A percentile compares a stretch with the other conserved stretches of the same genome.
Evolutionary conservation across 1,140 invertebrate genomes (phyloP).

Genomic region (Drosophila arawakana): DNA sequence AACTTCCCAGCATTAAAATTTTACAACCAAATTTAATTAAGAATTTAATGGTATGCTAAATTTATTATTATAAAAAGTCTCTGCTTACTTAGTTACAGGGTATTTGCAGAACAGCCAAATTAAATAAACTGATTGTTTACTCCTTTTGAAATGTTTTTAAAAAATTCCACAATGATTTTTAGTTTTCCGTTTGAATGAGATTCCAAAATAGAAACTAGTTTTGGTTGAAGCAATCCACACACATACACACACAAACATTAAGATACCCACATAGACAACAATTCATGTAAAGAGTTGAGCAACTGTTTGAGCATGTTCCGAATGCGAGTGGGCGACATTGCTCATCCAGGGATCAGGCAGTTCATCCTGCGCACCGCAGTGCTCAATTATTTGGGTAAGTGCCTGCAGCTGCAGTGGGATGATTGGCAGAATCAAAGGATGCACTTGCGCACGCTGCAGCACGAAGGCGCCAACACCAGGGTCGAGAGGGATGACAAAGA

Average conservation of each 20-base stretch:
- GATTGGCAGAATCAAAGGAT: conserved; percentile 50
- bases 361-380: conserved; percentile 63
- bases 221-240: conserved; percentile 10
- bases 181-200: background rate
- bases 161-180: background rate
- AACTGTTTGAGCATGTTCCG: conserved; percentile 50
- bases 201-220: background rate
- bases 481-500: background rate
- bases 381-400: conserved; percentile 60
- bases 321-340: conserved; percentile 38
- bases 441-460: conserved; percentile 13
- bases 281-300: conserved; percentile 23
- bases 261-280: background rate
- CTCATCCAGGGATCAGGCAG: conserved; percentile 65
- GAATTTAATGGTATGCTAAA: no score
- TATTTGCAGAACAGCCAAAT: no score
- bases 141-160: no score
- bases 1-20: no score
- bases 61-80: background rate
- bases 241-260: no score
- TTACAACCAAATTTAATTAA: no score
- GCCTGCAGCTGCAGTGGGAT: conserved; percentile 53
- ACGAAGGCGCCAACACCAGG: background rate
- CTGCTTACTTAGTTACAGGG: background rate
- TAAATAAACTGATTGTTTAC: no score